phyloP scores from a whole-genome alignment of 2,113 vertebrate species.

The Muscicapa adusta region DNA sequence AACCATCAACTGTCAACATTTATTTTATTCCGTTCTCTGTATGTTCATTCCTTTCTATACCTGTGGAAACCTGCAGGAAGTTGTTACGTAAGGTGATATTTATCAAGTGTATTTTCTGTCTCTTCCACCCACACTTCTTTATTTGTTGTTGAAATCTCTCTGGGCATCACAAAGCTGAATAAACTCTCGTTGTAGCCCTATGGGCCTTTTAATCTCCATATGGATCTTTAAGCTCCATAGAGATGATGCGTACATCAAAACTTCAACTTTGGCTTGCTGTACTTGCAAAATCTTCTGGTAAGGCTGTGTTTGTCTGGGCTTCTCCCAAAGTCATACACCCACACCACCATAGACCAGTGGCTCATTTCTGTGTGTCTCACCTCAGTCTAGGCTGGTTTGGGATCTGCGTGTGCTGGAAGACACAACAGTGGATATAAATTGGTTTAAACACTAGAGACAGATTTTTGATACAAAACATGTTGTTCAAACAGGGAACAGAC shows the following conservation, averaged over 20 bases:
- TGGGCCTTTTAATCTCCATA: neutral
- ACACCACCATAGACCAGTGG: neutral
- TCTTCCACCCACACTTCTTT: neutral
- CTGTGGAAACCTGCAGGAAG: neutral
- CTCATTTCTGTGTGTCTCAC: neutral
- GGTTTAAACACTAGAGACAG: neutral
- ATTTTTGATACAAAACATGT: neutral
- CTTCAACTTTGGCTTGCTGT: neutral
- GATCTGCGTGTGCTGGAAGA: neutral
- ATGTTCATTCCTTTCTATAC: neutral
- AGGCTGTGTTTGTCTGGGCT: neutral
- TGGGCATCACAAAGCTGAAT: neutral
- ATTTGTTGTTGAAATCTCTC: neutral
- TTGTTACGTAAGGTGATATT: neutral
- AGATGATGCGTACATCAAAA: neutral
- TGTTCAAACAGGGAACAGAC: neutral
- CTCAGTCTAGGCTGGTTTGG: neutral
- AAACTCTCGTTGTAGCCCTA: neutral
- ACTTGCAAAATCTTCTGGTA: neutral
- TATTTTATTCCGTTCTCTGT: neutral
- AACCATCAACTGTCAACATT: neutral
- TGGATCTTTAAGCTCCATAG: neutral
- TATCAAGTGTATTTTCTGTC: neutral
- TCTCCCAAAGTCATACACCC: neutral
- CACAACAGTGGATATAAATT: neutral